These are phyloP conservation scores for Meandrina meandrites DNA, from an alignment of 92 coral and sea anemone genomes.

Conservation along the genomic window DNA sequence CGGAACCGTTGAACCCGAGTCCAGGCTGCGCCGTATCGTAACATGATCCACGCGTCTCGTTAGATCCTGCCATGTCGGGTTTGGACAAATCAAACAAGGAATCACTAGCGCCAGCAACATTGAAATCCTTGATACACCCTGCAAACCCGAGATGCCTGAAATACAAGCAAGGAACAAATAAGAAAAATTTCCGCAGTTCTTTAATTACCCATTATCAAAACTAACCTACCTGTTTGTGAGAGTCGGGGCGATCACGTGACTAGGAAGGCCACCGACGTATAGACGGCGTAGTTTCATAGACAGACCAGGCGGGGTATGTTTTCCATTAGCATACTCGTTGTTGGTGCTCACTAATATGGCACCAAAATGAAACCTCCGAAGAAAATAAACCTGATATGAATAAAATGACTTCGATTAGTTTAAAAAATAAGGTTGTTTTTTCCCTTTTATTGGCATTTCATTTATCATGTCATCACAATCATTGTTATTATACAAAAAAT, in stretches of 20 bases:
- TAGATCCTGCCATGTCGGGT: slow-evolving; percentile 45
- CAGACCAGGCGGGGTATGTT: slow-evolving; percentile 10
- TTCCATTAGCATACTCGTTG: slow-evolving; percentile 67
- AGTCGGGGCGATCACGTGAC: slow-evolving; percentile 60
- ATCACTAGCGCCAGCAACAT: slow-evolving; percentile 27
- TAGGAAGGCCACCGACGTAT: slow-evolving; percentile 85
- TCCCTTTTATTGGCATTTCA: not conserved
- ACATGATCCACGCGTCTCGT: slow-evolving; percentile 47
- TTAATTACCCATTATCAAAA: too few relatives aligned
- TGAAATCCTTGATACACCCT: slow-evolving; percentile 66
- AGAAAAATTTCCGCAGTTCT: too few relatives aligned
- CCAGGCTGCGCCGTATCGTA: slow-evolving; percentile 61
- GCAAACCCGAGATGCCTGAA: slow-evolving; percentile 57
- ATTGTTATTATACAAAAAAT: too few relatives aligned
- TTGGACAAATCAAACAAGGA: slow-evolving; percentile 51
- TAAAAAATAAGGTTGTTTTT: not conserved
- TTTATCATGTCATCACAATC: too few relatives aligned
- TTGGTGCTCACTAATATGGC: slow-evolving; percentile 55
- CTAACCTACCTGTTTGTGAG: slow-evolving; percentile 52
- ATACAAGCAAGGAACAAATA: not conserved
- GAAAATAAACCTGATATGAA: slow-evolving; percentile 53
- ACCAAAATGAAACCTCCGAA: slow-evolving; percentile 67
- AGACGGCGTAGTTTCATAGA: slow-evolving; percentile 57
- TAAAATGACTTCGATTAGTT: not conserved
- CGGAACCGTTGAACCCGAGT: slow-evolving; percentile 71